A percentile compares a stretch with the other conserved stretches of the same genome.
Evolutionary conservation across 2,888 invertebrate species (phyloP).

Genomic region (Agrenia bidenticulata): DNA sequence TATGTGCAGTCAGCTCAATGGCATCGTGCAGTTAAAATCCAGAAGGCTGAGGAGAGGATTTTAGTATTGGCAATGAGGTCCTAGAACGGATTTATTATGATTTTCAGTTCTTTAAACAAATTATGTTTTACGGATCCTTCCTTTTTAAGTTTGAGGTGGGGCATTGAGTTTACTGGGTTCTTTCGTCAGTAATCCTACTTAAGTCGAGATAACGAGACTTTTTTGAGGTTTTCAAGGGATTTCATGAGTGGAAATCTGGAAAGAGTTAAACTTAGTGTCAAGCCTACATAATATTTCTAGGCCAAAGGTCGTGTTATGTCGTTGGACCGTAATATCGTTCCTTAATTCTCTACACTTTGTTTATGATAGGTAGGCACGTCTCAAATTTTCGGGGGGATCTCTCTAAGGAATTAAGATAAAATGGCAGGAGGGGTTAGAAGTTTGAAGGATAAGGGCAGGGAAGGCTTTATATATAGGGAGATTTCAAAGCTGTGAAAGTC

Average conservation of each 20-base stretch:
- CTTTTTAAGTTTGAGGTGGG: neutral
- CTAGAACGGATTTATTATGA: neutral
- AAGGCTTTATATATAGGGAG: no score
- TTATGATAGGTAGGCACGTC: neutral
- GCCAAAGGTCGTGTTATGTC: slow-evolving; percentile 7
- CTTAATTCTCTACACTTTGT: neutral
- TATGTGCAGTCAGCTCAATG: no score
- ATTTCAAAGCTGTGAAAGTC: neutral
- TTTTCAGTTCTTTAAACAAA: slow-evolving; percentile 5
- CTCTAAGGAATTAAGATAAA: neutral
- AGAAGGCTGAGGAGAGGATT: no score
- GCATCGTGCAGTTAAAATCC: no score
- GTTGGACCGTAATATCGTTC: neutral
- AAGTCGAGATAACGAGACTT: no score
- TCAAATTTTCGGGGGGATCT: neutral
- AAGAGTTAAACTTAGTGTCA: slow-evolving; percentile 22
- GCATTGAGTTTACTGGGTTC: no score
- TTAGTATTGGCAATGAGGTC: no score
- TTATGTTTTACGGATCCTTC: slow-evolving; percentile 1
- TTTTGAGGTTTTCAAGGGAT: no score
- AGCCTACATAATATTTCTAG: no score
- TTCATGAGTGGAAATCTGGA: slow-evolving; percentile 28
- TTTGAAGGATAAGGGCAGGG: no score
- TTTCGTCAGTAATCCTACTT: no score
- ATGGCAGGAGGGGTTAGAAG: no score